These are phyloP conservation scores for Sylvilagus bachmani DNA, from an alignment of 2,113 vertebrate species.

Conservation along the genomic window DNA sequence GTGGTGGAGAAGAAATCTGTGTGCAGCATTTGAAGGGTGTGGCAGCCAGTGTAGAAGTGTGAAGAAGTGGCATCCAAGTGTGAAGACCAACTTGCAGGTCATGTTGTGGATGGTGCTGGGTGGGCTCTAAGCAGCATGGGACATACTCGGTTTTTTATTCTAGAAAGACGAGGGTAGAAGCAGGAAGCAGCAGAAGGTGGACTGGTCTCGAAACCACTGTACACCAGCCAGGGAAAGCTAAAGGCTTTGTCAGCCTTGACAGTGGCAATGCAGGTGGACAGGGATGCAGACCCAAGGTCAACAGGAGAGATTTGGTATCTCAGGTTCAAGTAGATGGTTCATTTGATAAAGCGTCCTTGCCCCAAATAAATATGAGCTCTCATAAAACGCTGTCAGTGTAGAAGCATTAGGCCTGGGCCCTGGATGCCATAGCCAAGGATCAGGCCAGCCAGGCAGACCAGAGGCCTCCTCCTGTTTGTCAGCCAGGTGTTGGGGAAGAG, in stretches of 20 bases:
- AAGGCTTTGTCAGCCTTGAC: neutral
- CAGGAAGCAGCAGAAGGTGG: neutral
- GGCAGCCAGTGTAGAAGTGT: neutral
- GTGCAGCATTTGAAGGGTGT: neutral
- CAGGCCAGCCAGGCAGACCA: neutral
- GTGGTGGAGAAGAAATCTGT: neutral
- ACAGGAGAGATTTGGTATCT: neutral
- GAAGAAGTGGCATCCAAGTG: neutral
- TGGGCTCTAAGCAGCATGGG: neutral
- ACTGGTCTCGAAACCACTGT: neutral
- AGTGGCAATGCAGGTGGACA: rapidly evolving
- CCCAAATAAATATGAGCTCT: neutral
- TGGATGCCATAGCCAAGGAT: neutral
- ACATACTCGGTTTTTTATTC: conserved; percentile 8
- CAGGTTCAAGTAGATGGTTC: neutral
- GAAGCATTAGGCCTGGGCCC: neutral
- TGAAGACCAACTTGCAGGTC: neutral
- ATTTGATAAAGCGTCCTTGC: neutral
- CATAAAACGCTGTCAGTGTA: neutral
- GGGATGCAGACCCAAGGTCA: neutral
- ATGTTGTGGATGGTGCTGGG: neutral
- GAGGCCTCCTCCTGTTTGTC: neutral
- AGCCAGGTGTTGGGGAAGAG: neutral
- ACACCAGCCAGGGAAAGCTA: neutral
- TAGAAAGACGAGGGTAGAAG: neutral